Evolutionary conservation across 2,888 invertebrate genomes (phyloP), one percentile per base, ranked within the genome.

Genomic region (Abrostola tripartita): DNA sequence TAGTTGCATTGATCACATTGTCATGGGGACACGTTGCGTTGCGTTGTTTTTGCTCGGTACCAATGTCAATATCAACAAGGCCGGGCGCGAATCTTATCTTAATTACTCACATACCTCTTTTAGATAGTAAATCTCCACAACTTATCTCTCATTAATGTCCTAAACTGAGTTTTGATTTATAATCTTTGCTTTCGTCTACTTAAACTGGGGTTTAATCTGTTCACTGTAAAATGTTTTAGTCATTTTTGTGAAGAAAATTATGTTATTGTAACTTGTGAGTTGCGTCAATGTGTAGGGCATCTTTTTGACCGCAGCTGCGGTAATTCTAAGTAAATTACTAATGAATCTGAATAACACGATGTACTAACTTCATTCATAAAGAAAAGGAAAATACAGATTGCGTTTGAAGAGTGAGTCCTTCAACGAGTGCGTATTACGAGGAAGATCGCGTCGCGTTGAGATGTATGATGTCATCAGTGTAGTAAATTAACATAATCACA

Each of bases 401-500:
- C 5, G 38, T 63, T 76, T 76, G 36, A 53, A 56, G 44, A 51
- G 5, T 38, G 40, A 40, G 53, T n/a, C 56, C 56, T 64, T 51
- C 42, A 14, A 53, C 36, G 40, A 8, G 24, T 6, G 12, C 40
- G 24, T 37, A 37, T 38, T 42, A 76, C 42, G 53, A 53, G 62
- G 50, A 58, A 54, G 40, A 52, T 52, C 10, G 47, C 38, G 42
- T n/a, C 24, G 14, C 11, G 37, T 6, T n/a, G 54, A 55, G 62
- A 40, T 68, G 72, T 69, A 54, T 90, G 92, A 92, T 89, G 88
- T 92, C 91, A 92, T 78, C 10, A 8, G 66, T 71, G 84, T 86
- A 85, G 86, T 91, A 90, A 90, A 90, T 92, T 90, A 89, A 78
- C 87, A 87, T 90, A 88, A 87, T 85, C 85, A 78, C 81, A 83